Base-by-base conservation (phyloP, 2,113 vertebrate genomes). In the Callorhinus ursinus region DNA sequence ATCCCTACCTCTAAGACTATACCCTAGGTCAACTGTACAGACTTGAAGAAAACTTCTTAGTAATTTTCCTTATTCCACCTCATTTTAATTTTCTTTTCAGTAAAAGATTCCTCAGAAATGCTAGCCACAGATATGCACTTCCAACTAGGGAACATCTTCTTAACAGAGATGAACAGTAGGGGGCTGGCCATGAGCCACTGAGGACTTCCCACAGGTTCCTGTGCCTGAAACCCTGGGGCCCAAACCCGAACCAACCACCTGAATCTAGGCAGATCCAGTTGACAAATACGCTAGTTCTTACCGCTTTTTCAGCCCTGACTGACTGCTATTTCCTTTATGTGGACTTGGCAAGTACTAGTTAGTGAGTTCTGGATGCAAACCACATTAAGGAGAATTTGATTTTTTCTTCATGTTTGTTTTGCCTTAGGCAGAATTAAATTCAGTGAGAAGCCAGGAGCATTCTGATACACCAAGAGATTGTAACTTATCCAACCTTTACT, bases 361-460 rank as follows among this genome's bases (percentile, higher is more conserved):
- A 71, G 28, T 61, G 49, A 92, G 81, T 69, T 33, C 74, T 51
- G 22, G 21, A 76, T 84, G 67, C 67, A 95, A 97, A 93, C 16
- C 31, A 39, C 65, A 81, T 26, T 79, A 80, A 80, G 0, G 1
- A 49, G 22, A 51, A 46, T 55, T 57, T 21, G 39, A 31, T 95
- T 74, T 83, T 36, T 67, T 18, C 36, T 4, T 36, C 18, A 10
- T n/a, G 4, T 36, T 69, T 36, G 8, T 69, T 76, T 82, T 28
- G 33, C 9, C 22, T 80, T n/a, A 53, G 87, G 31, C 21, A 96
- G 16, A 95, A 96, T 18, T 6, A 81, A 88, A 88, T 95, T 88
- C 46, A 49, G 3, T 76, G 72, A 31, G 12, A 93, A 86, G 2
- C 46, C 24, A 53, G 2, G 31, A 92, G 11, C 8, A 53, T 88